Conservation (phyloP, 2,888 invertebrate genomes). For the Heteropelma amictum region DNA sequence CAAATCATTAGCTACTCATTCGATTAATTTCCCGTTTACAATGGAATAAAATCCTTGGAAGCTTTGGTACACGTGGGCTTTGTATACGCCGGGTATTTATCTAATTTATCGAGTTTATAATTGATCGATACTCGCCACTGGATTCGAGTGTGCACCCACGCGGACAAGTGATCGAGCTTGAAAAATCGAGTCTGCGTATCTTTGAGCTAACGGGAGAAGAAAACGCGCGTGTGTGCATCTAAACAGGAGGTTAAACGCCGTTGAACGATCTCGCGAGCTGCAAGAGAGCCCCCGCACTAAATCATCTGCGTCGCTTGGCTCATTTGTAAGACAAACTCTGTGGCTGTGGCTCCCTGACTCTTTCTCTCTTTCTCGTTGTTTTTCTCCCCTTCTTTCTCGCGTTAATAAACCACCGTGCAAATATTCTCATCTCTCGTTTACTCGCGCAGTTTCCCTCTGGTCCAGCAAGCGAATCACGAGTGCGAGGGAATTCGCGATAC, state of each 20-base stretch:
- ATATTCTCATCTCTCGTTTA: slow-evolving; percentile 11
- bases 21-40: slow-evolving; percentile 54
- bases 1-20: slow-evolving; percentile 23
- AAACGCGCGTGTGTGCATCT: slow-evolving; percentile 65
- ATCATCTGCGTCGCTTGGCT: slow-evolving; percentile 76
- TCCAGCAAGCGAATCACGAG: slow-evolving; percentile 47
- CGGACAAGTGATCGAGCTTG: slow-evolving; percentile 12
- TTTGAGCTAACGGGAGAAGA: slow-evolving; percentile 45
- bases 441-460: slow-evolving; percentile 12
- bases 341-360: slow-evolving; percentile 58
- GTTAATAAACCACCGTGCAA: slow-evolving; percentile 20
- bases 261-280: slow-evolving; percentile 47
- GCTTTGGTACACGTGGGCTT: background rate
- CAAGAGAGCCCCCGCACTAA: slow-evolving; percentile 67
- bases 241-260: slow-evolving; percentile 68
- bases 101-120: slow-evolving; percentile 51
- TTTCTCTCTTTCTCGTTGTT: slow-evolving; percentile 47
- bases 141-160: slow-evolving; percentile 19
- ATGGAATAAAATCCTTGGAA: slow-evolving; percentile 8
- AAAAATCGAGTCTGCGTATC: slow-evolving; percentile 10
- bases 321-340: slow-evolving; percentile 76
- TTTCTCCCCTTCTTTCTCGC: slow-evolving; percentile 27
- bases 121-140: slow-evolving; percentile 43
- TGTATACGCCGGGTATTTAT: slow-evolving; percentile 45
- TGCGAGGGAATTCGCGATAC: slow-evolving; percentile 31